Evolutionary conservation across 2,797 vertebrate genomes (phyloP), one percentile per base, ranked within the genome.

Genomic region (Steatocranus sp.): DNA sequence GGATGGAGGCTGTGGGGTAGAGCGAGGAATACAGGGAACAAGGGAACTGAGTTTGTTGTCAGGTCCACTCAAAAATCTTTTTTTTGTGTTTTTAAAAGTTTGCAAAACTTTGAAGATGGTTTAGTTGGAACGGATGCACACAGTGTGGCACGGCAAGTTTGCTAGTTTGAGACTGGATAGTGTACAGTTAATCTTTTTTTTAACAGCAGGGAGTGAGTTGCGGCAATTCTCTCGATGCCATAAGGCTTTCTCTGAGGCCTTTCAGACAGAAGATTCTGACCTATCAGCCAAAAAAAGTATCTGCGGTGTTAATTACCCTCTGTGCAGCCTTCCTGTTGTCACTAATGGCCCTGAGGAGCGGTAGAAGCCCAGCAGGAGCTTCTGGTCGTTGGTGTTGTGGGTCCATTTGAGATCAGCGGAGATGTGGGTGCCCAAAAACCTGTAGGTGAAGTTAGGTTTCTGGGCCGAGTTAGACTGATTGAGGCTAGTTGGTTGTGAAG

Each of bases 1-100:
- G 81, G 85, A 75, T 76, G 85, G 90, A 86, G 85, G 77, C 84
- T 23, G 12, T 27, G 81, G 79, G 86, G 75, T 75, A 75, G 66
- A 83, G 78, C 8, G 7, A 58, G 36, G 58, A 74, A 68, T 68
- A 70, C 83, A 18, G 82, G 81, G 61, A 80, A 76, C 25, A 34
- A 80, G 38, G 58, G 54, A 83, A 53, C 30, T 7, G 2, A 32
- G 76, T 82, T 38, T 63, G 41, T 43, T 70, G 34, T 74, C 36
- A 51, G 17, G 32, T 82, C 75, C 11, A 41, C 36, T 51, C 23
- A 3, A 68, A 75, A 61, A 70, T 48, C 12, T n/a, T 50, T 15
- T 15, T 78, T 79, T 18, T 36, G n/a, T 63, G 15, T 27, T 27
- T 27, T 70, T 73, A 34, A 53, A 78, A 80, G 27, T 87, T 84